These are phyloP conservation scores for Taurulus bubalis DNA, from an alignment of 2,113 vertebrate genomes.

Conservation along the genomic window DNA sequence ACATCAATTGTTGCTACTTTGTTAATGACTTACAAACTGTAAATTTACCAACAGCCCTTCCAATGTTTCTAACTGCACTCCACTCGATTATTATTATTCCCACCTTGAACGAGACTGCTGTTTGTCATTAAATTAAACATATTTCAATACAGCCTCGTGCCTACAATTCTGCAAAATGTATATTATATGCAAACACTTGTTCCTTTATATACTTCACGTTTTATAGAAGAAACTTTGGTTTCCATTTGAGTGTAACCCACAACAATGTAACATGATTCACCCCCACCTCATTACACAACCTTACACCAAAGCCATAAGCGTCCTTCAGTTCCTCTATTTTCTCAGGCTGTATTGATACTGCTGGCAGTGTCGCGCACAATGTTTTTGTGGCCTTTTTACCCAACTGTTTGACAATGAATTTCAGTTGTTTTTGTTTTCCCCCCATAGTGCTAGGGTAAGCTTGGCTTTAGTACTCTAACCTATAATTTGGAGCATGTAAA, in stretches of 20 bases:
- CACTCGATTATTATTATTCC: not conserved
- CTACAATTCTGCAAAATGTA: not conserved
- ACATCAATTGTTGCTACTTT: not conserved
- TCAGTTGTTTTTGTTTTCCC: slow-evolving; percentile 30
- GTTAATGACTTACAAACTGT: not conserved
- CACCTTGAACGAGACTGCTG: not conserved
- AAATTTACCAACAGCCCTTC: not conserved
- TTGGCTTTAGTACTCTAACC: slow-evolving; percentile 42
- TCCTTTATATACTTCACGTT: not conserved
- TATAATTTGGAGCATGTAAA: slow-evolving; percentile 63
- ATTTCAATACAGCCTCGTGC: not conserved
- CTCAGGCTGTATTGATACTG: slow-evolving; percentile 67
- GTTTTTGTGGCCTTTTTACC: slow-evolving; percentile 39
- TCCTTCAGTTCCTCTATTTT: slow-evolving; percentile 30
- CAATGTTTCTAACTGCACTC: not conserved
- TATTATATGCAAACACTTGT: not conserved
- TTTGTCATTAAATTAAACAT: not conserved
- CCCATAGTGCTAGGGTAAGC: not conserved
- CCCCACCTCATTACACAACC: not conserved
- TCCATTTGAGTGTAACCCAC: not conserved
- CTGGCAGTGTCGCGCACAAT: slow-evolving; percentile 69
- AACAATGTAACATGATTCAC: not conserved
- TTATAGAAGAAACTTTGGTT: not conserved
- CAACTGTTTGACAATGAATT: slow-evolving; percentile 41
- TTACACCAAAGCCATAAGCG: slow-evolving; percentile 36